Evolutionary conservation across 1,140 invertebrate genomes (phyloP).

Genomic region (Ceratina australensis): DNA sequence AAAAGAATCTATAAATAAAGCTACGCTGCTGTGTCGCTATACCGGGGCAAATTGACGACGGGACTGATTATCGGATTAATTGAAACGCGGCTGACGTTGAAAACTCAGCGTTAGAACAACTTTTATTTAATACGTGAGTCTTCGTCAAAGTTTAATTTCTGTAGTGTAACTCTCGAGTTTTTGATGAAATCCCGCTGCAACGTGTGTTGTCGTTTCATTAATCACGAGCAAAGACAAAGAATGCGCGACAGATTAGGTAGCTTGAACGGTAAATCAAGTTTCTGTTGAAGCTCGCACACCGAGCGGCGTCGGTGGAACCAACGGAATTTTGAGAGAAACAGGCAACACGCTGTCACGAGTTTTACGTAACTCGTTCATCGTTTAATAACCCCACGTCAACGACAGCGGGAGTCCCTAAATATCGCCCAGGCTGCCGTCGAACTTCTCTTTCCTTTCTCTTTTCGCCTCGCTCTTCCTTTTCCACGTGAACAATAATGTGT

Average conservation of each 20-base stretch:
- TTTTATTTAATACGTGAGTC: not conserved
- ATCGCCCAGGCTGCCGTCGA: not conserved
- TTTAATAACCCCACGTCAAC: slow-evolving; percentile 20
- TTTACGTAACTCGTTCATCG: slow-evolving; percentile 12
- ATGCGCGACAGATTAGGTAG: too few relatives aligned
- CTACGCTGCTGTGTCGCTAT: not conserved
- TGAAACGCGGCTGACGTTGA: not conserved
- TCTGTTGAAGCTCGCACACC: too few relatives aligned
- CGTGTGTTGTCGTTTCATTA: too few relatives aligned
- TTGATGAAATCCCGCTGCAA: too few relatives aligned
- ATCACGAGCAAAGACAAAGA: too few relatives aligned
- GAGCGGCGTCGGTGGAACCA: too few relatives aligned
- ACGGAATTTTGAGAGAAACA: not conserved
- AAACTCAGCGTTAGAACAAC: not conserved
- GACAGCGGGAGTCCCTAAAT: not conserved
- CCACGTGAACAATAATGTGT: not conserved
- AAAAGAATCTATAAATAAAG: slow-evolving; percentile 27
- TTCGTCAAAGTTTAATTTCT: not conserved
- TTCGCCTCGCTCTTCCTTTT: not conserved
- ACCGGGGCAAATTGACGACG: not conserved
- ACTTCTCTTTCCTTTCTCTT: not conserved
- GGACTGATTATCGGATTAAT: not conserved
- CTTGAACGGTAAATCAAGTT: too few relatives aligned
- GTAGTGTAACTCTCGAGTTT: too few relatives aligned
- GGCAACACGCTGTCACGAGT: slow-evolving; percentile 2